Evolutionary conservation across 64 coral and sea anemone species (phyloP).

Genomic region (Montipora sp.): DNA sequence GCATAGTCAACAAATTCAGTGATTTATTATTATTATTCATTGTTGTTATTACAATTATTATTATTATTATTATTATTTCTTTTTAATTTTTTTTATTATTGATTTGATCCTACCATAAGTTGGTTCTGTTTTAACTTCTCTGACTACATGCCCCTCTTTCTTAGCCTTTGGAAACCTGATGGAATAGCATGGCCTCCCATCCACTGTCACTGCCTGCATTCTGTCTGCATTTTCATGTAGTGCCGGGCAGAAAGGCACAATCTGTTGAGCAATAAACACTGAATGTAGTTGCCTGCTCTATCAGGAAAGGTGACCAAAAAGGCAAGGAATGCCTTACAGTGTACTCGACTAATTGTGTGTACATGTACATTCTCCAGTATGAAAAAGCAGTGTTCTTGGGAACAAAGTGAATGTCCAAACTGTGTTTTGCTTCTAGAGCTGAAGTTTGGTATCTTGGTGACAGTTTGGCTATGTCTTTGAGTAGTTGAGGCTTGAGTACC

Average conservation of each 20-base stretch:
- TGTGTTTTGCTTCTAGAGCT: slow-evolving; percentile 47
- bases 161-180: slow-evolving; percentile 38
- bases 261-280: background rate
- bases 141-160: slow-evolving; percentile 11
- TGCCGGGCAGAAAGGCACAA: slow-evolving; percentile 58
- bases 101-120: background rate
- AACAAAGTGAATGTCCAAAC: slow-evolving; percentile 45
- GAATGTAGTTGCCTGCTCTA: background rate
- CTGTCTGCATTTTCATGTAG: slow-evolving; percentile 51
- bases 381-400: slow-evolving; percentile 44
- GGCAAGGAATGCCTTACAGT: background rate
- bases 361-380: slow-evolving; percentile 32
- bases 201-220: slow-evolving; percentile 44
- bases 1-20: too few species aligned
- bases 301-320: background rate
- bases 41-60: background rate
- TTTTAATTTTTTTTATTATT: background rate
- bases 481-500: slow-evolving; percentile 9
- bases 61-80: too few species aligned
- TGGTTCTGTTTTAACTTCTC: slow-evolving; percentile 35
- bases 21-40: background rate
- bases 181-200: slow-evolving; percentile 22
- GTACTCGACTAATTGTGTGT: background rate
- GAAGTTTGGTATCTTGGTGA: slow-evolving; percentile 50
- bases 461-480: slow-evolving; percentile 6